phyloP scores from a whole-genome alignment of 2,888 invertebrate genomes.

The Opisthograptis luteolata region DNA sequence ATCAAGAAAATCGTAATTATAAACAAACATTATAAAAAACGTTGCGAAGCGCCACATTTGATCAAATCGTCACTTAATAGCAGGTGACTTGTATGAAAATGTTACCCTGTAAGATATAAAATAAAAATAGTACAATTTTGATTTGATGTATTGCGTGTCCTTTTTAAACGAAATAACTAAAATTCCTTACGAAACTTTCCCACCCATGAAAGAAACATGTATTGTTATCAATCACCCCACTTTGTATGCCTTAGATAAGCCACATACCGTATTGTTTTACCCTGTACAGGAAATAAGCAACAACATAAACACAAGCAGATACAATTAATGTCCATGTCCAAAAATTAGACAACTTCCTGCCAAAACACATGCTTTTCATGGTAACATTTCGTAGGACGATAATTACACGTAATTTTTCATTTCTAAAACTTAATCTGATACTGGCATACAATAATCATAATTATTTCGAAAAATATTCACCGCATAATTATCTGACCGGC shows the following conservation, averaged over 20 bases:
- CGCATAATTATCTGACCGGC: slow-evolving; percentile 34
- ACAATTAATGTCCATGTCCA: slow-evolving; percentile 5
- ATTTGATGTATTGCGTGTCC: too few relatives aligned
- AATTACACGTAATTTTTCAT: slow-evolving; percentile 23
- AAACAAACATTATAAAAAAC: too few relatives aligned
- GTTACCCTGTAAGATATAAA: too few relatives aligned
- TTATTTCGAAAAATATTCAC: slow-evolving; percentile 40
- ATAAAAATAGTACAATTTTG: too few relatives aligned
- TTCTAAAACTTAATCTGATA: slow-evolving; percentile 38
- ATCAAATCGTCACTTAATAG: too few relatives aligned
- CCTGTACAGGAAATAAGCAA: slow-evolving; percentile 7
- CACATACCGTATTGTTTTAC: neutral
- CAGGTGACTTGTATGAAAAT: too few relatives aligned
- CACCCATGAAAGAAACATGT: neutral
- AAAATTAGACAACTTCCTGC: slow-evolving; percentile 20
- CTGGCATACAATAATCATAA: slow-evolving; percentile 30
- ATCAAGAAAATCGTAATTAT: too few relatives aligned
- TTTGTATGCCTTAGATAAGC: slow-evolving; percentile 2
- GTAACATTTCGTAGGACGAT: slow-evolving; percentile 17
- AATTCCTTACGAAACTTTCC: neutral
- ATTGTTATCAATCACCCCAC: slow-evolving; percentile 4
- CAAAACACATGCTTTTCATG: slow-evolving; percentile 6
- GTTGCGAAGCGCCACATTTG: too few relatives aligned
- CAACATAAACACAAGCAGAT: slow-evolving; percentile 20
- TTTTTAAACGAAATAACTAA: too few relatives aligned